These are phyloP conservation scores for Bombus impatiens DNA, from an alignment of 1,140 invertebrate genomes.

Conservation along the genomic window DNA sequence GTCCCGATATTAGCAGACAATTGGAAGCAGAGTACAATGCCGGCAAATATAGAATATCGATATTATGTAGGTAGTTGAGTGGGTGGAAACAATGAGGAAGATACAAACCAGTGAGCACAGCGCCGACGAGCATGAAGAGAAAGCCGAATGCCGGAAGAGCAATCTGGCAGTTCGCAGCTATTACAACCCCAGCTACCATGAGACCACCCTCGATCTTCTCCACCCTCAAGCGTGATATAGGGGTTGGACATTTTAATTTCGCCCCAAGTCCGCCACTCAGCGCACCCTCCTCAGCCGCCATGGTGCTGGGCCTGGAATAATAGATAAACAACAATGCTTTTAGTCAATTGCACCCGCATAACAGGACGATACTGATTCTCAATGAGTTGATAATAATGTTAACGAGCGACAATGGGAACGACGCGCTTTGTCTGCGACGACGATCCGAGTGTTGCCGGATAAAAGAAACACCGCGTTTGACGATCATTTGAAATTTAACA, in stretches of 20 bases:
- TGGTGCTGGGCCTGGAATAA: constrained; percentile 82
- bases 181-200: constrained; percentile 88
- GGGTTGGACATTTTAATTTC: constrained; percentile 85
- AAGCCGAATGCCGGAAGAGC: constrained; percentile 89
- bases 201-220: constrained; percentile 90
- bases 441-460: too few species aligned
- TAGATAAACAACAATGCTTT: constrained; percentile 36
- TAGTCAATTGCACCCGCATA: not conserved
- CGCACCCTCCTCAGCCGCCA: constrained; percentile 79
- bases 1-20: not conserved
- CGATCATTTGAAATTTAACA: not conserved
- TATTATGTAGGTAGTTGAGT: too few species aligned
- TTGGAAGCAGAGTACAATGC: not conserved
- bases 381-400: not conserved
- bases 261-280: constrained; percentile 77
- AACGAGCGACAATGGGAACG: not conserved
- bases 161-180: constrained; percentile 89
- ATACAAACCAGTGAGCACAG: constrained; percentile 87
- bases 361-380: too few species aligned
- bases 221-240: constrained; percentile 85
- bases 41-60: not conserved
- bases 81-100: constrained; percentile 12
- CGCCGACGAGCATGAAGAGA: constrained; percentile 88
- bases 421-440: not conserved
- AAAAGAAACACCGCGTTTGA: not conserved